Percentiles rank a stretch among this genome's conserved stretches.
Evolutionary conservation across 2,797 vertebrate genomes (phyloP).

Genomic region (Tapera naevia): DNA sequence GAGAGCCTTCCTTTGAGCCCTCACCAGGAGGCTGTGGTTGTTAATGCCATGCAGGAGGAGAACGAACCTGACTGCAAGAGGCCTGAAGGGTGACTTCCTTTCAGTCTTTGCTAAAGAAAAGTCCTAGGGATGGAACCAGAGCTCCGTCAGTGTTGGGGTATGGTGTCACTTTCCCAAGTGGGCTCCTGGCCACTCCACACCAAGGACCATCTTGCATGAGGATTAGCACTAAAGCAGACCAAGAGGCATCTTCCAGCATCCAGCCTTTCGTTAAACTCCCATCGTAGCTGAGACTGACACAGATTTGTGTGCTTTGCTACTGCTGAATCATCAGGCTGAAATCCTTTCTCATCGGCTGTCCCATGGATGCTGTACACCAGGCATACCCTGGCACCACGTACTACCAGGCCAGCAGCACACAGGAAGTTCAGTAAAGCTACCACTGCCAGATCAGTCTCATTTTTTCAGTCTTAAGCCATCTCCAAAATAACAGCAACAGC

Average conservation of each 20-base stretch:
- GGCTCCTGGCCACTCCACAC: not conserved
- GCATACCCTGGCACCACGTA: not conserved
- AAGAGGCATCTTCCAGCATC: not conserved
- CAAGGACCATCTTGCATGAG: not conserved
- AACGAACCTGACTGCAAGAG: not conserved
- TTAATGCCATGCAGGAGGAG: no score
- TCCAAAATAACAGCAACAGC: not conserved
- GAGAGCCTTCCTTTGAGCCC: not conserved
- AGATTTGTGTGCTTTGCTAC: not conserved
- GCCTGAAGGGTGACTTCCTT: no score
- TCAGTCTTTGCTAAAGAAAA: no score
- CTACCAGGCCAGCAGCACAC: not conserved
- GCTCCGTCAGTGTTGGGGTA: no score
- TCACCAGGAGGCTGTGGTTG: accelerated
- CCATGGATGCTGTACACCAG: not conserved
- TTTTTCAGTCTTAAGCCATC: not conserved
- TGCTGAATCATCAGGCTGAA: not conserved
- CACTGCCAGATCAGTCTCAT: not conserved
- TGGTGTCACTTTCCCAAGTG: no score
- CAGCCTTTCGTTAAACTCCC: accelerated
- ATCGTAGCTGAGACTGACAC: accelerated
- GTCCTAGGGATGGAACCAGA: no score
- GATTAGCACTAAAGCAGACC: not conserved
- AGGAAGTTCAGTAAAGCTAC: not conserved
- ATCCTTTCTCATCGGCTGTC: not conserved